A percentile compares a stretch with the other conserved stretches of the same genome.
Evolutionary conservation across 2,113 vertebrate species (phyloP).

Genomic region (Mesembrinibis cayennensis): DNA sequence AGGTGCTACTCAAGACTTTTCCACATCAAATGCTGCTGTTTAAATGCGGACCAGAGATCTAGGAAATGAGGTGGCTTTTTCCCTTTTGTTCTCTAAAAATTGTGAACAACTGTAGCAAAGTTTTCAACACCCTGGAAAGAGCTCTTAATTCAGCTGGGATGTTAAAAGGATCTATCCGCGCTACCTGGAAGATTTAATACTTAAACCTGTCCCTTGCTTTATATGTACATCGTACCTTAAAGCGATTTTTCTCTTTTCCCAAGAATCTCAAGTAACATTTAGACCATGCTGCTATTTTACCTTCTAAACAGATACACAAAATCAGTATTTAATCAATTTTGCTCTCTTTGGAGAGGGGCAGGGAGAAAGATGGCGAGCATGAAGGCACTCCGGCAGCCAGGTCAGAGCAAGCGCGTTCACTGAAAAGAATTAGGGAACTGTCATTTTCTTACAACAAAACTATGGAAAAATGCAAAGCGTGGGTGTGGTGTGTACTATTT

Average conservation of each 20-base stretch:
- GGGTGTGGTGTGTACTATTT: slow-evolving; percentile 69
- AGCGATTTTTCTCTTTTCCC: neutral
- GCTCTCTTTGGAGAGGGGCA: neutral
- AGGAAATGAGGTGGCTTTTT: neutral
- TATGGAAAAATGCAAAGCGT: slow-evolving; percentile 45
- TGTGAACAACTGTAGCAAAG: neutral
- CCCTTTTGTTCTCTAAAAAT: neutral
- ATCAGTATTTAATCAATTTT: slow-evolving; percentile 29
- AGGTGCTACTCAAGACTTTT: neutral
- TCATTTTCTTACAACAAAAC: slow-evolving; percentile 51
- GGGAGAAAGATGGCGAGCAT: neutral
- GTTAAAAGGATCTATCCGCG: neutral
- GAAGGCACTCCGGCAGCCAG: slow-evolving; percentile 47
- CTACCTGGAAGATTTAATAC: neutral
- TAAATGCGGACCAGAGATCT: neutral
- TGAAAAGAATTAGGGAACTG: neutral
- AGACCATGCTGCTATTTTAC: slow-evolving; percentile 59
- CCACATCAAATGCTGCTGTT: neutral
- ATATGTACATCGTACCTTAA: neutral
- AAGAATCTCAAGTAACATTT: slow-evolving; percentile 25
- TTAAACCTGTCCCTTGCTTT: slow-evolving; percentile 19
- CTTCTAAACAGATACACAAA: neutral
- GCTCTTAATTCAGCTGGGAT: neutral
- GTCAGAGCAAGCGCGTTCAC: slow-evolving; percentile 9
- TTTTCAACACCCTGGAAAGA: neutral